Percentiles rank a stretch among this genome's conserved stretches.
Evolutionary conservation across 2,797 vertebrate genomes (phyloP).

Genomic region (Cynopterus sphinx): DNA sequence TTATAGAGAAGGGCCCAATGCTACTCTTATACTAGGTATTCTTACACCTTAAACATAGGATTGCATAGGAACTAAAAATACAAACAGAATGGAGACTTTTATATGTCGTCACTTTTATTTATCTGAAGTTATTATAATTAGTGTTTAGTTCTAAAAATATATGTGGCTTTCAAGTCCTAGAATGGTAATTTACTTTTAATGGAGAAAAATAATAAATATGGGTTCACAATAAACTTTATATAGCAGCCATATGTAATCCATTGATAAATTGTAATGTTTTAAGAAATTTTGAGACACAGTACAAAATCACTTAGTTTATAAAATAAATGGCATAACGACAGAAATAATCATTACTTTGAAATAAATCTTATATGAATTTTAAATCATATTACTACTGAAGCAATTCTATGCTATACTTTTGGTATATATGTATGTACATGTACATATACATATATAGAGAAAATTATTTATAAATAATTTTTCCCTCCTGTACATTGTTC

Average conservation of each 20-base stretch:
- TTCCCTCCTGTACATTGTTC: neutral
- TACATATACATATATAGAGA: neutral
- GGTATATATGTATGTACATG: neutral
- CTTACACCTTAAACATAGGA: neutral
- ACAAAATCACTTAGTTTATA: neutral
- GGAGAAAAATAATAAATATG: neutral
- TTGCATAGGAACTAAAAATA: neutral
- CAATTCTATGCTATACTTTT: neutral
- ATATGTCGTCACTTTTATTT: neutral
- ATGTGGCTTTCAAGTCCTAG: neutral
- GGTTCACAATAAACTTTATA: neutral
- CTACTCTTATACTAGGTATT: neutral
- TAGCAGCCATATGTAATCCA: neutral
- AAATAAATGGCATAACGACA: constrained; percentile 3
- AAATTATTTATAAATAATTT: neutral
- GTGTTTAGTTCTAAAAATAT: neutral
- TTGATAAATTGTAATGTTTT: constrained; percentile 3
- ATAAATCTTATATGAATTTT: neutral
- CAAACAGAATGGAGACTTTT: neutral
- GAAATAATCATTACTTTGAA: constrained; percentile 3
- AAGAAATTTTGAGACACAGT: neutral
- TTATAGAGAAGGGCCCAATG: neutral
- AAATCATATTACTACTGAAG: neutral
- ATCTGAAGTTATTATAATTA: constrained; percentile 19
- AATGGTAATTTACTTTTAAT: neutral